Percentiles rank a stretch among this genome's conserved stretches.
Conservation (phyloP, 2,888 invertebrate genomes). For the Polymixis flavicincta region DNA sequence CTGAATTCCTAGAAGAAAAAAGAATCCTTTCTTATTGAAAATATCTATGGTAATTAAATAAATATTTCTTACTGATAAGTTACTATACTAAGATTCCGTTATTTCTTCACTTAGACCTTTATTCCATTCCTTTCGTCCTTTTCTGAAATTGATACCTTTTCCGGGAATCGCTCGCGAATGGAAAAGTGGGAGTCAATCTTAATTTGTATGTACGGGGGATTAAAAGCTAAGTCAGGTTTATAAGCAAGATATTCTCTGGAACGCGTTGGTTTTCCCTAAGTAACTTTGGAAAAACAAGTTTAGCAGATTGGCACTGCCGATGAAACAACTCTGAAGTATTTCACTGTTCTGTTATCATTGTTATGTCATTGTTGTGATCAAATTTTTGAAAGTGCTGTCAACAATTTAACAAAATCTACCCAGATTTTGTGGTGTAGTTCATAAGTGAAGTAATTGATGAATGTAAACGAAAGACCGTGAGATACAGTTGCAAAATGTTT, state of each 20-base stretch:
- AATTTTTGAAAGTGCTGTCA: not conserved
- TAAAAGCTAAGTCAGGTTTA: slow-evolving; percentile 25
- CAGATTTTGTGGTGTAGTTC: too few species aligned
- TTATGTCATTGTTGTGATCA: not conserved
- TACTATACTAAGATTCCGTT: not conserved
- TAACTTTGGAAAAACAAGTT: slow-evolving; percentile 6
- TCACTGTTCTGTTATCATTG: not conserved
- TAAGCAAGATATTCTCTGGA: not conserved
- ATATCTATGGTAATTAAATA: too few species aligned
- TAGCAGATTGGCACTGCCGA: not conserved
- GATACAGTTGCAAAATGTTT: not conserved
- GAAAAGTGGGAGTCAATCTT: slow-evolving; percentile 41
- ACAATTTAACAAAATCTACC: not conserved
- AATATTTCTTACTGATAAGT: not conserved
- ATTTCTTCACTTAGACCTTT: not conserved
- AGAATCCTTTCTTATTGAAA: not conserved
- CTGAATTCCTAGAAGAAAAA: not conserved
- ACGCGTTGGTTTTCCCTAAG: not conserved
- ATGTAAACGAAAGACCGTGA: not conserved
- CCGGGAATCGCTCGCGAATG: not conserved
- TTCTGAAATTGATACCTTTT: slow-evolving; percentile 10
- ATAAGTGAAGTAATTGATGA: too few species aligned
- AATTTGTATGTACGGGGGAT: slow-evolving; percentile 32
- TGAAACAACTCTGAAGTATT: slow-evolving; percentile 9
- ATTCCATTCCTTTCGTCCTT: slow-evolving; percentile 1